Conservation (phyloP, 2,888 invertebrate genomes). For the Drosophila mimetica region DNA sequence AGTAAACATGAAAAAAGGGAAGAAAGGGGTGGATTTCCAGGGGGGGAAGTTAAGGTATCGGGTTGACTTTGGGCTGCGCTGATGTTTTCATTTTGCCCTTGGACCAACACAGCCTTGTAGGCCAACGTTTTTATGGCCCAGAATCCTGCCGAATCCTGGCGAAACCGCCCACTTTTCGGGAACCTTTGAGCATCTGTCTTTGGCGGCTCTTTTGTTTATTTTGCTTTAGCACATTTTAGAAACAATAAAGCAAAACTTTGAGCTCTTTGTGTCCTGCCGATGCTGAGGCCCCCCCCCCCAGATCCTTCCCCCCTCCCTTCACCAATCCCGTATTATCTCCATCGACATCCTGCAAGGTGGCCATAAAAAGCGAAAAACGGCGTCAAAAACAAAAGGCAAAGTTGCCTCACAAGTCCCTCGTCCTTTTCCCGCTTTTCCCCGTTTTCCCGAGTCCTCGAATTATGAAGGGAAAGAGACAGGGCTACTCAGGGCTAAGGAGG, state of each 20-base stretch:
- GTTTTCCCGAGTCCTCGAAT: conserved; percentile 39
- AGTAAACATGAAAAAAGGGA: conserved; percentile 21
- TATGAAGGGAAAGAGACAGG: conserved; percentile 34
- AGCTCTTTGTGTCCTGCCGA: conserved; percentile 62
- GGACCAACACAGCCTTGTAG: conserved; percentile 12
- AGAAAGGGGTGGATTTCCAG: conserved; percentile 3
- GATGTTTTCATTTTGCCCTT: conserved; percentile 64
- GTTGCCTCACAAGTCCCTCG: conserved; percentile 20
- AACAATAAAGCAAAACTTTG: conserved; percentile 77
- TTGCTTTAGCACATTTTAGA: conserved; percentile 74
- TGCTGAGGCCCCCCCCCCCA: no score
- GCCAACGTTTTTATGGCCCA: conserved; percentile 32
- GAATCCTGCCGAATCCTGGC: conserved; percentile 1
- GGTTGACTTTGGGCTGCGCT: conserved; percentile 63
- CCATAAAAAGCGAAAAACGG: conserved; percentile 66
- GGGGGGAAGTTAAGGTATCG: conserved; percentile 14
- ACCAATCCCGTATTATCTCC: conserved; percentile 50
- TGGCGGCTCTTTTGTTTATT: conserved; percentile 62
- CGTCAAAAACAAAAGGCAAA: conserved; percentile 56
- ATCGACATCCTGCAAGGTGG: conserved; percentile 38
- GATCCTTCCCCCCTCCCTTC: neutral
- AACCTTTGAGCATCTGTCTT: conserved; percentile 36
- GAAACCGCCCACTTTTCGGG: conserved; percentile 4
- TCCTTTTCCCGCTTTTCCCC: conserved; percentile 7
- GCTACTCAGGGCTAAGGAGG: neutral